Evolutionary conservation across 2,797 vertebrate genomes (phyloP).

Genomic region (Acanthiza pusilla): DNA sequence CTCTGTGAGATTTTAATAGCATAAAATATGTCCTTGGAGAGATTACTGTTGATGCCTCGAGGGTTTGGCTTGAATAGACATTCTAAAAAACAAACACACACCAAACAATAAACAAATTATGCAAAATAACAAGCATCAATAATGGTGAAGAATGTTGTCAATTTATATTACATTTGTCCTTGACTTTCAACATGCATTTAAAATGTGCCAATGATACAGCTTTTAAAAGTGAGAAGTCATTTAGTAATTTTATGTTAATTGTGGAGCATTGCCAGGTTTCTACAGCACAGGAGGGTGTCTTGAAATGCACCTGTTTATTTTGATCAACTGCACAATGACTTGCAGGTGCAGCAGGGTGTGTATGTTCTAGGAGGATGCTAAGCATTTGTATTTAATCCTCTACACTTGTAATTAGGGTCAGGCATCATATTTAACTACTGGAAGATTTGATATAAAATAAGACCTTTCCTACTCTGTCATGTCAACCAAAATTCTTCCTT

Average conservation of each 20-base stretch:
- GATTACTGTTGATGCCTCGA: conserved; percentile 9
- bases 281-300: not conserved
- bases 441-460: not conserved
- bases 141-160: not conserved
- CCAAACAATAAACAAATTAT: conserved; percentile 40
- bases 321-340: not conserved
- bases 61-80: conserved; percentile 1
- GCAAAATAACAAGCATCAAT: conserved; percentile 22
- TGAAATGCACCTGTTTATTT: not conserved
- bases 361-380: not conserved
- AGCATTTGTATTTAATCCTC: not conserved
- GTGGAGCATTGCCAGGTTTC: not conserved
- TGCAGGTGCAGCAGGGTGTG: not conserved
- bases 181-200: not conserved
- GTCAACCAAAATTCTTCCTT: not conserved
- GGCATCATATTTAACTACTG: not conserved
- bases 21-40: conserved; percentile 21
- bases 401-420: not conserved
- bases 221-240: not conserved
- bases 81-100: not conserved
- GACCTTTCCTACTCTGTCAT: not conserved
- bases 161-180: not conserved
- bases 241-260: not conserved
- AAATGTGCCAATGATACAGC: not conserved
- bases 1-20: not conserved